phyloP scores from a whole-genome alignment of 2,797 vertebrate species.

The Jordanella pulchra region DNA sequence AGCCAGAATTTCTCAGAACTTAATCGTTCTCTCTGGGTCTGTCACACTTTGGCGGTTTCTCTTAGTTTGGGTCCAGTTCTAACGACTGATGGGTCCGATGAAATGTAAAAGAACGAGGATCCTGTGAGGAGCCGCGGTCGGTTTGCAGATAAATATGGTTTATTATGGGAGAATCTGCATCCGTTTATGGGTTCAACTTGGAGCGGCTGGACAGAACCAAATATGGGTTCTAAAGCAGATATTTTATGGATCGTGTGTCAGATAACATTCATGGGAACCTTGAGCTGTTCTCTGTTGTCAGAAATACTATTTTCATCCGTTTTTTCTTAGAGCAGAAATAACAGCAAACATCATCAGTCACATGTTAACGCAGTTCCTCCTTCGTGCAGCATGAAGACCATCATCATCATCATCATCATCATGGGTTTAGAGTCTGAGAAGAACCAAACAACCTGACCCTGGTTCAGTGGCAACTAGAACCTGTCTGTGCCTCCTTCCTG shows the following conservation, averaged over 20 bases:
- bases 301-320: too few species aligned
- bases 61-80: not conserved
- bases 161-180: not conserved
- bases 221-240: constrained; percentile 1
- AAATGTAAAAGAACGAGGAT: not conserved
- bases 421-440: not conserved
- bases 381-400: too few species aligned
- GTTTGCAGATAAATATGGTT: not conserved
- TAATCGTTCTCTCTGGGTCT: not conserved
- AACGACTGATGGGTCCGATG: not conserved
- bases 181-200: not conserved
- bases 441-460: not conserved
- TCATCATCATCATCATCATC: not conserved
- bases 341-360: not conserved
- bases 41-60: not conserved
- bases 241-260: not conserved
- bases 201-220: too few species aligned
- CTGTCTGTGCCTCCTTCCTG: too few species aligned
- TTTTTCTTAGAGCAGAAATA: not conserved
- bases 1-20: too few species aligned
- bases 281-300: not conserved
- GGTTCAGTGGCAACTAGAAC: not conserved
- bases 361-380: not conserved
- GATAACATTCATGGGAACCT: too few species aligned
- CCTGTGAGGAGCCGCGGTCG: not conserved